Evolutionary conservation across 2,888 invertebrate species (phyloP).

Genomic region (Drosophila cracens): DNA sequence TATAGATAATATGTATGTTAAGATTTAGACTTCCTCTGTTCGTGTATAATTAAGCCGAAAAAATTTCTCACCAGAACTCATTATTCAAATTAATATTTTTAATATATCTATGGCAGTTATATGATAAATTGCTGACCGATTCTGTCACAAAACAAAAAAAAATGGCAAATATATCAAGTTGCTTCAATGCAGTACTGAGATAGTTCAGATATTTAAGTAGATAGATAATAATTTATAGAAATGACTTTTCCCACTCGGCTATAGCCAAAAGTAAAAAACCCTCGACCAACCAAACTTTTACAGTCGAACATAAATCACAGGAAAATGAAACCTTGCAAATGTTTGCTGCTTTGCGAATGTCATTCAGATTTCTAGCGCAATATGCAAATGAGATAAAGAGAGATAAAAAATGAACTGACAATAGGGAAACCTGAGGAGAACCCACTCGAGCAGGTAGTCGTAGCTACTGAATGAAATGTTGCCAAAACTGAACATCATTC

Average conservation of each 20-base stretch:
- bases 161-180: not conserved
- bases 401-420: not conserved
- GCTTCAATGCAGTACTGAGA: not conserved
- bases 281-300: not conserved
- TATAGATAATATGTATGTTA: not conserved
- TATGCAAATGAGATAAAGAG: constrained; percentile 11
- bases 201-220: not conserved
- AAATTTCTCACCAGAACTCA: not conserved
- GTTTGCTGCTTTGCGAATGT: constrained; percentile 9
- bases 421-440: constrained; percentile 31
- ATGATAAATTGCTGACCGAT: not conserved
- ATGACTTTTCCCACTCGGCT: not conserved
- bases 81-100: not conserved
- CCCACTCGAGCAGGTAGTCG: constrained; percentile 29
- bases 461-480: constrained; percentile 12
- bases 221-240: not conserved
- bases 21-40: not conserved
- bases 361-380: not conserved
- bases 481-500: constrained; percentile 10
- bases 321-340: not conserved
- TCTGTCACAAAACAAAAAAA: not conserved
- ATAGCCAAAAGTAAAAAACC: not conserved
- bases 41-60: not conserved
- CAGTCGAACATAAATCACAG: constrained; percentile 5
- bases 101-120: not conserved